Evolutionary conservation across 2,888 invertebrate genomes (phyloP).

Genomic region (Flexamia atlantica): DNA sequence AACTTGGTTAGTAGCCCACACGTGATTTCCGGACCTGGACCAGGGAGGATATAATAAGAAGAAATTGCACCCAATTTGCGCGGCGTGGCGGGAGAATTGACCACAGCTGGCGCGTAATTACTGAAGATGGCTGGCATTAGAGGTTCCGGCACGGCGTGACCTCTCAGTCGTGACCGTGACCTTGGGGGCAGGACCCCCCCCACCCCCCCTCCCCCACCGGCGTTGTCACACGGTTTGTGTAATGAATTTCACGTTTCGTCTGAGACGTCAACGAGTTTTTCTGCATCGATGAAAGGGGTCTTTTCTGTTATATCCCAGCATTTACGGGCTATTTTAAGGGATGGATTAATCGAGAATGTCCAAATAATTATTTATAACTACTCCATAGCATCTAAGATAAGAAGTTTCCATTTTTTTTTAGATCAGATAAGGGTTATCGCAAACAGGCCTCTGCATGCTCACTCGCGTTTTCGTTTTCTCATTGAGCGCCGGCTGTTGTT

Average conservation of each 20-base stretch:
- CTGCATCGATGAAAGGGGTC: no score
- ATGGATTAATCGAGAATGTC: no score
- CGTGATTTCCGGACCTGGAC: neutral
- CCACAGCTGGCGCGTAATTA: slow-evolving; percentile 1
- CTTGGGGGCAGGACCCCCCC: neutral
- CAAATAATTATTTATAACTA: no score
- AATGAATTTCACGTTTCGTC: neutral
- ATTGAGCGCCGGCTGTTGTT: no score
- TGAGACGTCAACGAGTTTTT: neutral
- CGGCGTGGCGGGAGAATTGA: neutral
- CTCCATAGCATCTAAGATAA: no score
- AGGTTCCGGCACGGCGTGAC: slow-evolving; percentile 26
- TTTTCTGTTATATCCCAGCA: no score
- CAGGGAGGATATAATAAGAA: neutral
- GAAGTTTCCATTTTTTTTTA: no score
- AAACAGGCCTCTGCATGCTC: no score
- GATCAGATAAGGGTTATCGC: no score
- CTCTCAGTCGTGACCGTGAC: neutral
- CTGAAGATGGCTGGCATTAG: slow-evolving; percentile 18
- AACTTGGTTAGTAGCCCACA: neutral
- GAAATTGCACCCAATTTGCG: neutral
- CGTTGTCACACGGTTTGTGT: neutral
- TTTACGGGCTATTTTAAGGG: no score
- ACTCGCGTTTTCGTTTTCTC: no score
- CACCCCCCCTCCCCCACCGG: neutral